Base-by-base conservation (phyloP, 1,140 invertebrate species). In the Temnothorax nylanderi region DNA sequence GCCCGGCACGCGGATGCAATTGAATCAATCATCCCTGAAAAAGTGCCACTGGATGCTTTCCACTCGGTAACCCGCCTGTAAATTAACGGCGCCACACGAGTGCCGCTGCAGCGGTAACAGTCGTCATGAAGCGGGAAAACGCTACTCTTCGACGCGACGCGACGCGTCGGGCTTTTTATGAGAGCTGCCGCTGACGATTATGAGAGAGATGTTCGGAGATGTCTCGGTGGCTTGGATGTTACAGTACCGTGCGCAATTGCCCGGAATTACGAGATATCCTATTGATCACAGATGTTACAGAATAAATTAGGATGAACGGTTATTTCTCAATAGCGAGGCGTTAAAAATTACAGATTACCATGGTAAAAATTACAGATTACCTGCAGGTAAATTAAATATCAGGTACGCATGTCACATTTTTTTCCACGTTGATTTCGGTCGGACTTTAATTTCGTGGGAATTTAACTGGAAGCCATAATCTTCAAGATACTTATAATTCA, bases 11-110 rank as follows among this genome's bases (percentile, higher is more conserved):
- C 85, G 88, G 85, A 84, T 86, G 86, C 91, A 91, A 92, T 91
- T 91, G 91, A 91, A 91, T 92, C 90, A 89, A 91, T 91, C 90
- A 91, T 91, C 75, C 85, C 26, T 72, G 87, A 88, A 87, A 90
- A 90, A 77, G 81, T 87, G 90, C 89, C 85, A 78, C 81, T 88
- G 88, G 60, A 75, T 88, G 64, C 77, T 80, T 76, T 78, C 78
- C 76, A 65, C 69, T 80, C 84, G 85, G 85, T 80, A 82, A 82
- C 67, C 37, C 89, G 81, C 56, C 49, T 69, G 87, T 90, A 87
- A 90, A 90, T 90, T 90, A 84, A 90, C 89, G 80, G 78, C 67
- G 26, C 47, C 69, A 84, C 80, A 51, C 41, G 65, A 84, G 80
- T 84, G 80, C 54, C 37, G 67, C 41, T 44, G 67, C 80, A 21